A percentile compares a stretch with the other conserved stretches of the same genome.
These are phyloP conservation scores for Caranx ignobilis DNA, from an alignment of 2,113 vertebrate species.

Conservation along the genomic window DNA sequence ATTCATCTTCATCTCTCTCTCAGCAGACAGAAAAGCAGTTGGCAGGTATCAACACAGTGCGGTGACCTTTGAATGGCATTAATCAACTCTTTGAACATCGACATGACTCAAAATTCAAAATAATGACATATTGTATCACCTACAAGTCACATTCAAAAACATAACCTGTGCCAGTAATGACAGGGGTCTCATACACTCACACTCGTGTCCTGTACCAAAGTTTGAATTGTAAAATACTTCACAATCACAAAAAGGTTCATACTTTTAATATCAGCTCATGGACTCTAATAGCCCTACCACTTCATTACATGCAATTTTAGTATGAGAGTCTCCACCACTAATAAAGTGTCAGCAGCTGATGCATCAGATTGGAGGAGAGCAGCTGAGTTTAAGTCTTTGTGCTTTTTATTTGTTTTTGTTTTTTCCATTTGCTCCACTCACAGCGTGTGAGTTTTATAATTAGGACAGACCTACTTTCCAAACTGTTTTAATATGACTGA, in stretches of 20 bases:
- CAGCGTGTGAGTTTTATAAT: constrained; percentile 60
- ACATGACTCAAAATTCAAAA: neutral
- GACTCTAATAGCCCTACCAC: neutral
- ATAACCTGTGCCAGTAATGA: neutral
- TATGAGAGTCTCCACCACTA: constrained; percentile 34
- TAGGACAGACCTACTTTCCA: constrained; percentile 56
- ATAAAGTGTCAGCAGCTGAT: constrained; percentile 37
- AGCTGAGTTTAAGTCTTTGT: constrained; percentile 10
- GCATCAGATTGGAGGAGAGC: constrained; percentile 19
- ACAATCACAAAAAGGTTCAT: constrained; percentile 1
- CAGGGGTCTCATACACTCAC: neutral
- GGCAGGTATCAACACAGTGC: constrained; percentile 16
- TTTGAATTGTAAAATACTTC: neutral
- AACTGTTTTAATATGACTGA: constrained; percentile 37
- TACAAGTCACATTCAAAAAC: neutral
- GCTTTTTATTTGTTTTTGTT: constrained; percentile 1
- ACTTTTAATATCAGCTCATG: constrained; percentile 7
- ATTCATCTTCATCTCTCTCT: constrained; percentile 28
- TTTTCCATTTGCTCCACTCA: constrained; percentile 21
- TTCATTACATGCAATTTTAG: constrained; percentile 42
- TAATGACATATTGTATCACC: neutral
- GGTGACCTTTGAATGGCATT: constrained; percentile 48
- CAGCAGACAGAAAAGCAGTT: constrained; percentile 25
- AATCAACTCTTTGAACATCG: constrained; percentile 7
- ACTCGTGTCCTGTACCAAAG: neutral